Base-by-base conservation (phyloP, 37 sponge, comb jelly and placozoan genomes). In the Aplysina aerophoba region DNA sequence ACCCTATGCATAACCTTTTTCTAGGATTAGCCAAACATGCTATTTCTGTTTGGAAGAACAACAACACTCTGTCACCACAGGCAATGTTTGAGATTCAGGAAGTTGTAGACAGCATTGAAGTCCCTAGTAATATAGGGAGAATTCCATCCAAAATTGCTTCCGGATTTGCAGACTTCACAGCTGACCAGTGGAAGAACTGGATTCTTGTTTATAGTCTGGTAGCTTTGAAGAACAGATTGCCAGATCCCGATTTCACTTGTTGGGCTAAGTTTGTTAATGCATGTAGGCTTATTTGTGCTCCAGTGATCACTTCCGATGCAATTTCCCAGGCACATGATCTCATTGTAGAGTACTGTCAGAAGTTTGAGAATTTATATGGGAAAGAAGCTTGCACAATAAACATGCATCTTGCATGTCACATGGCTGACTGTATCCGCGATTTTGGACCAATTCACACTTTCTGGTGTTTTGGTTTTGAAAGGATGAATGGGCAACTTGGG, bases 181-280 rank as follows among this genome's bases (percentile, higher is more conserved):
- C 91, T 30, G 87, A 87, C 13, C 92, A 91, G 50, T 91, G 91
- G 91, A 73, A 30, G 15, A 83, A 77, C 25, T 91, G 91, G 87
- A 84, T 34, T 0, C 36, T 74, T 31, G 58, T 81, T 16, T 84
- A 53, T 41, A 84, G 82, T n/a, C 24, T 80, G 0, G 33, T 63
- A 25, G 75, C 31, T 16, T 25, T 90, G 1, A 87, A 85, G 39
- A 62, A 34, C 17, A 27, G 83, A 54, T 22, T 84, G 0, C 77
- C 85, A 22, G 22, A 60, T 2, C 39, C 41, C 19, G 39, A 84
- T 33, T 87, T 62, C 53, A 25, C 61, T 3, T 87, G 87, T 56
- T 91, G 91, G 91, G 12, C 30, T 12, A 15, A 66, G 4, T 91
- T 91, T 91, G 92, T 91, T 0, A 25, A 72, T 14, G 92, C 85